These are phyloP conservation scores for Morone saxatilis DNA, from an alignment of 2,113 vertebrate species.

Conservation along the genomic window DNA sequence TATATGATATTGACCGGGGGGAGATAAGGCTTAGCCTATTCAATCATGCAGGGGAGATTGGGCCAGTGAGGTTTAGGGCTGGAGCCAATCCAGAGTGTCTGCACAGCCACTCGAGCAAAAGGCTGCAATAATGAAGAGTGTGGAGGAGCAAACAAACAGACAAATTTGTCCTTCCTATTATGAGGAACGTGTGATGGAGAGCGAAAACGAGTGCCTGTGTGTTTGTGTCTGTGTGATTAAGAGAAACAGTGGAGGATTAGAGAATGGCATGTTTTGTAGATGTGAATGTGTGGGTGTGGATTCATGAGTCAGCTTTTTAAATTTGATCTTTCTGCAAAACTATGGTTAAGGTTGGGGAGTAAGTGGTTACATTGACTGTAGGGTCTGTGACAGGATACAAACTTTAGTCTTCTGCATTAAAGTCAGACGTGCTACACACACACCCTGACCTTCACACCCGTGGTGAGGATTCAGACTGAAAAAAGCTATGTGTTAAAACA, in stretches of 20 bases:
- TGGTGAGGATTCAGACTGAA: too few species aligned
- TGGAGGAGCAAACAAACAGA: slow-evolving; percentile 60
- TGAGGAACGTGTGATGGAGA: slow-evolving; percentile 28
- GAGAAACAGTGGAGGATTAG: neutral
- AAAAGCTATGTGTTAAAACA: too few species aligned
- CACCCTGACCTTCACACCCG: too few species aligned
- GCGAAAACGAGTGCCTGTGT: neutral
- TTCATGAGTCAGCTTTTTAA: neutral
- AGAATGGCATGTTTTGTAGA: neutral
- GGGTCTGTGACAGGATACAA: neutral
- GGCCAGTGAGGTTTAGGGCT: slow-evolving; percentile 72
- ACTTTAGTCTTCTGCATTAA: neutral
- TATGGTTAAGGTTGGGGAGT: neutral
- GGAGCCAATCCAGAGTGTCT: slow-evolving; percentile 69
- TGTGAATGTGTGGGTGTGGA: neutral
- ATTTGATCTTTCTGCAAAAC: neutral
- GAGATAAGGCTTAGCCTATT: slow-evolving; percentile 80
- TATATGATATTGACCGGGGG: slow-evolving; percentile 83
- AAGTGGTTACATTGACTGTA: too few species aligned
- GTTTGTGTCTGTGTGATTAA: neutral
- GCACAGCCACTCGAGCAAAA: slow-evolving; percentile 66
- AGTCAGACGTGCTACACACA: neutral
- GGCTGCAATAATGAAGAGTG: slow-evolving; percentile 69
- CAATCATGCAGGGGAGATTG: slow-evolving; percentile 81
- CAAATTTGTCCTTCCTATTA: slow-evolving; percentile 56